Evolutionary conservation across 2,113 vertebrate species (phyloP), one percentile per base, ranked within the genome.

Genomic region (Corythornis madagascariensis): DNA sequence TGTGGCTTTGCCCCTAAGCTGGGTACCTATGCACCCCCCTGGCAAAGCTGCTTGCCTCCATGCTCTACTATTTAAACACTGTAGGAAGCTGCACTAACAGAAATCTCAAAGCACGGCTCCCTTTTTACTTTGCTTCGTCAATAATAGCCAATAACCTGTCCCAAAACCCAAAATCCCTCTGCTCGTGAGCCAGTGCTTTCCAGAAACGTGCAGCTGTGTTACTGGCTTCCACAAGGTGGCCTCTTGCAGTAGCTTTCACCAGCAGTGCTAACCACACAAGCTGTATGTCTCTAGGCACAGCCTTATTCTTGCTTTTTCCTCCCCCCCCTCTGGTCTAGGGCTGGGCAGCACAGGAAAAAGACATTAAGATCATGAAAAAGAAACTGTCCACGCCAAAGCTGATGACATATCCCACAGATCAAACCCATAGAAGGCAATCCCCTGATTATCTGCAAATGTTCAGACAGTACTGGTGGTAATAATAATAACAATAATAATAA

Each of bases 141-240:
- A 16, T 52, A 56, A 45, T 16, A 66, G 24, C 14, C 38, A 57
- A 78, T 55, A 85, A 74, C 72, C 59, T 40, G 42, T 26, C 28
- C 12, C 22, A 13, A 35, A 67, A 3, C 2, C 1, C 20, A 48
- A 56, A 45, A 18, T 18, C 4, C 26, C 6, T 38, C 47, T 53
- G 21, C 24, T 83, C 5, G 4, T 16, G 26, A 92, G 26, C 25
- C 29, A 10, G 28, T 5, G 11, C 15, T 66, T 90, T 76, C 48
- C 82, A 77, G 72, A 91, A 65, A 45, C 2, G 10, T 9, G 16
- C 29, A 31, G 87, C 21, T 81, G 53, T 94, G 56, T 42, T 53
- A 22, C 3, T 60, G 72, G 31, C n/a, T 92, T 89, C 95, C 95
- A 93, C 95, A 87, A 93, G 92, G 92, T 93, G 96, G 89, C 94